Percentiles rank a stretch among this genome's conserved stretches.
phyloP scores from a whole-genome alignment of 2,888 invertebrate genomes.

The Brachylomia viminalis region DNA sequence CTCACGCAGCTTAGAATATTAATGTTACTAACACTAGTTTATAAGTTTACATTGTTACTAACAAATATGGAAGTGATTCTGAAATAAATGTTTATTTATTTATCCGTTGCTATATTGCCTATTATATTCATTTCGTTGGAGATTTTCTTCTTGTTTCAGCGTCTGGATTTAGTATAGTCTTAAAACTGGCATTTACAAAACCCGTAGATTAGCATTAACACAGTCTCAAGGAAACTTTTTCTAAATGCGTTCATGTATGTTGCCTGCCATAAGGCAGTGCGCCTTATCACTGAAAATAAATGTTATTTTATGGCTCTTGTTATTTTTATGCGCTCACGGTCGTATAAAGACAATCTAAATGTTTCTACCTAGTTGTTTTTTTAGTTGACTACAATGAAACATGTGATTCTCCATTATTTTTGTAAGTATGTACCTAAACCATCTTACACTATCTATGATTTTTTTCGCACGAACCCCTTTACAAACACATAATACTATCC shows the following conservation, averaged over 20 bases:
- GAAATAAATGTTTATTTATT: too few species aligned
- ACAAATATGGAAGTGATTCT: too few species aligned
- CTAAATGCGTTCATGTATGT: not conserved
- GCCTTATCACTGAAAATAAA: constrained; percentile 34
- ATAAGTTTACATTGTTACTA: too few species aligned
- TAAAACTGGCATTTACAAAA: not conserved
- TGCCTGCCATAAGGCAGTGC: not conserved
- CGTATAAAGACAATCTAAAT: not conserved
- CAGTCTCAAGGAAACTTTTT: not conserved
- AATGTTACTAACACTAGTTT: too few species aligned
- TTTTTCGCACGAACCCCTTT: not conserved
- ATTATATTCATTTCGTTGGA: not conserved
- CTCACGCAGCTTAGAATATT: too few species aligned
- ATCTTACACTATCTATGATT: not conserved
- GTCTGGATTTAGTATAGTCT: not conserved
- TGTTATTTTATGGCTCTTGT: constrained; percentile 41
- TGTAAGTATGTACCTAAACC: constrained; percentile 37
- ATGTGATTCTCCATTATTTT: constrained; percentile 44
- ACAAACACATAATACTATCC: not conserved
- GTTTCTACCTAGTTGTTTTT: not conserved
- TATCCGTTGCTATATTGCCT: not conserved
- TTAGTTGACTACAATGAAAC: constrained; percentile 39
- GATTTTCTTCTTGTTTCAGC: not conserved
- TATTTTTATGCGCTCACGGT: constrained; percentile 21
- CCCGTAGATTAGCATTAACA: not conserved